Percentiles rank a stretch among this genome's conserved stretches.
Evolutionary conservation across 2,113 vertebrate species (phyloP).

Genomic region (Lycaon pictus): DNA sequence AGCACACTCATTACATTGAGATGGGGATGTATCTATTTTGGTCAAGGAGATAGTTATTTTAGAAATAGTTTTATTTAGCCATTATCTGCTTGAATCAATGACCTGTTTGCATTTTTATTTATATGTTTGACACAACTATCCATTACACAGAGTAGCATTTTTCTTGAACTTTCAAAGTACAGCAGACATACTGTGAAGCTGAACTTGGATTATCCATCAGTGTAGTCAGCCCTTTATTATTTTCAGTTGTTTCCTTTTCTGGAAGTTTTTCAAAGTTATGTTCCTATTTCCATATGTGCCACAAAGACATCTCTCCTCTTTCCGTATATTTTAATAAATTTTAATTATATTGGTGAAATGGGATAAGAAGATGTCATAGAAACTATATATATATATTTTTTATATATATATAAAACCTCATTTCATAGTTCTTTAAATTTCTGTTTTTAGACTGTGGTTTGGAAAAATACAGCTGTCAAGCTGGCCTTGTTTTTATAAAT

Average conservation of each 20-base stretch:
- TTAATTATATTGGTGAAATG: neutral
- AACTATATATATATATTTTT: neutral
- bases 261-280: slow-evolving; percentile 41
- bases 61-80: slow-evolving; percentile 24
- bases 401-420: neutral
- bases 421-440: slow-evolving; percentile 12
- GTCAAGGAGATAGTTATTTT: slow-evolving; percentile 18
- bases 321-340: neutral
- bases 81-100: neutral
- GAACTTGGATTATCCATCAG: slow-evolving; percentile 5
- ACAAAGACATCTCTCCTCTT: neutral
- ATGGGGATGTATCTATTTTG: neutral
- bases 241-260: slow-evolving; percentile 46
- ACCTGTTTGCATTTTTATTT: slow-evolving; percentile 32
- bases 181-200: neutral
- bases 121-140: neutral
- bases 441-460: neutral
- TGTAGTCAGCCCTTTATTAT: neutral
- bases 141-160: neutral
- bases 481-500: slow-evolving; percentile 42
- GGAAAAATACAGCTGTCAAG: neutral
- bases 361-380: neutral
- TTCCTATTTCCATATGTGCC: neutral
- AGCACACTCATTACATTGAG: neutral
- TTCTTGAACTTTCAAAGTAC: slow-evolving; percentile 43